A percentile compares a stretch with the other conserved stretches of the same genome.
Conservation (phyloP, 2,113 vertebrate genomes). For the Melanostigma gelatinosum region DNA sequence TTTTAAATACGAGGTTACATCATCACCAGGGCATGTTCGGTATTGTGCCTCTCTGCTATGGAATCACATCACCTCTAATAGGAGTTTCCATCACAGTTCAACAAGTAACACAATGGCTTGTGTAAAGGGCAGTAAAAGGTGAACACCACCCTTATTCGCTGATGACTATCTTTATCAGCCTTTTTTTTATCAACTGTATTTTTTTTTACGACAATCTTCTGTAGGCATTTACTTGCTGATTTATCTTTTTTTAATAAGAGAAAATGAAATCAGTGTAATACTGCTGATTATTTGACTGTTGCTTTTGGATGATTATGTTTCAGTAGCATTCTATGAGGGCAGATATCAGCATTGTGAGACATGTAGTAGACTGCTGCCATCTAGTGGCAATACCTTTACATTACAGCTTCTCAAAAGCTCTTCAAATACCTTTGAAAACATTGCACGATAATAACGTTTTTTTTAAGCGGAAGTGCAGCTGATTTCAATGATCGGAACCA, state of each 20-base stretch:
- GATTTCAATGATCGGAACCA: background rate
- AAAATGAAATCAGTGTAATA: background rate
- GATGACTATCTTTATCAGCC: background rate
- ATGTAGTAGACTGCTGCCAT: conserved; percentile 31
- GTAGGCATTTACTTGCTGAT: background rate
- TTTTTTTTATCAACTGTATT: background rate
- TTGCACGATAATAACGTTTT: background rate
- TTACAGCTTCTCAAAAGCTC: conserved; percentile 15
- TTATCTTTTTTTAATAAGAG: conserved; percentile 7
- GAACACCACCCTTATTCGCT: background rate
- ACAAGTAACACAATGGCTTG: background rate
- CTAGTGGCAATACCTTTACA: conserved; percentile 23
- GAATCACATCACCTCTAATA: background rate
- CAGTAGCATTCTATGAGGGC: background rate
- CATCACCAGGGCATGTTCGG: conserved; percentile 26
- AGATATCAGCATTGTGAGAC: too few relatives aligned
- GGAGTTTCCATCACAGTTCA: background rate
- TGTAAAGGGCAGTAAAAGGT: background rate
- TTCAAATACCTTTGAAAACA: background rate
- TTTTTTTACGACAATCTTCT: background rate
- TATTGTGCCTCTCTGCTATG: background rate
- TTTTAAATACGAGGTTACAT: conserved; percentile 38
- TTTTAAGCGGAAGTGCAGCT: background rate
- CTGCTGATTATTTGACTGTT: background rate
- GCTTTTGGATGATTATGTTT: background rate